These are phyloP conservation scores for Muscicapa adusta DNA, from an alignment of 2,113 vertebrate species.

Conservation along the genomic window DNA sequence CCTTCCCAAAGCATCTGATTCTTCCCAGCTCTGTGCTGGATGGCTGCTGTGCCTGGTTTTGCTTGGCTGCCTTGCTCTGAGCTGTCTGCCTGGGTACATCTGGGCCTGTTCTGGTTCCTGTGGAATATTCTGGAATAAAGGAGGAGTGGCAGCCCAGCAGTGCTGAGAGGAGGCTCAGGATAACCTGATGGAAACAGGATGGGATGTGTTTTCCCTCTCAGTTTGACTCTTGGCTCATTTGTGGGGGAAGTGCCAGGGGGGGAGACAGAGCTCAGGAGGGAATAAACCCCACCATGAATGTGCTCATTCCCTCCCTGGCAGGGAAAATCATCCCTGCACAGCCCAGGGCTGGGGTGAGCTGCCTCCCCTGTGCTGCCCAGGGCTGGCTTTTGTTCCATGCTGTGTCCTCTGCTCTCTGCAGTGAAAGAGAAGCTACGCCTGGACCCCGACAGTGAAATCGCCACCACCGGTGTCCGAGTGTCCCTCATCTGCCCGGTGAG, in stretches of 20 bases:
- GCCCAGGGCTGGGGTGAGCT: neutral
- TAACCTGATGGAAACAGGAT: neutral
- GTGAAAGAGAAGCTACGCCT: conserved; percentile 96
- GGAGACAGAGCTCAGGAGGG: neutral
- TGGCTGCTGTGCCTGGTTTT: neutral
- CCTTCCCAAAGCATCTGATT: neutral
- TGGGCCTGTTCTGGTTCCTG: neutral
- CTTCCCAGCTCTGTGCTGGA: neutral
- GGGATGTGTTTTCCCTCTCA: neutral
- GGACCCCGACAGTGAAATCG: conserved; percentile 96
- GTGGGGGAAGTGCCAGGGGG: neutral
- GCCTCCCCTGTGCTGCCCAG: neutral
- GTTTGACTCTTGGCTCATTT: neutral
- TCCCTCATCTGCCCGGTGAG: conserved; percentile 97
- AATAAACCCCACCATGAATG: neutral
- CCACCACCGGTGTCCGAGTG: conserved; percentile 93
- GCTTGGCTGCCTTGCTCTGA: neutral
- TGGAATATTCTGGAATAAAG: neutral
- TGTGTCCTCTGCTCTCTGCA: conserved; percentile 43
- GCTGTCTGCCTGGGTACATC: neutral
- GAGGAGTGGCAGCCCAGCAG: neutral
- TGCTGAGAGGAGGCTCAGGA: neutral
- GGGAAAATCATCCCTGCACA: accelerated
- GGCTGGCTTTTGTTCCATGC: neutral
- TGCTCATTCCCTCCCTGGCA: neutral